Percentiles rank a stretch among this genome's conserved stretches.
phyloP scores from a whole-genome alignment of 2,113 vertebrate species.

The Fregetta grallaria region DNA sequence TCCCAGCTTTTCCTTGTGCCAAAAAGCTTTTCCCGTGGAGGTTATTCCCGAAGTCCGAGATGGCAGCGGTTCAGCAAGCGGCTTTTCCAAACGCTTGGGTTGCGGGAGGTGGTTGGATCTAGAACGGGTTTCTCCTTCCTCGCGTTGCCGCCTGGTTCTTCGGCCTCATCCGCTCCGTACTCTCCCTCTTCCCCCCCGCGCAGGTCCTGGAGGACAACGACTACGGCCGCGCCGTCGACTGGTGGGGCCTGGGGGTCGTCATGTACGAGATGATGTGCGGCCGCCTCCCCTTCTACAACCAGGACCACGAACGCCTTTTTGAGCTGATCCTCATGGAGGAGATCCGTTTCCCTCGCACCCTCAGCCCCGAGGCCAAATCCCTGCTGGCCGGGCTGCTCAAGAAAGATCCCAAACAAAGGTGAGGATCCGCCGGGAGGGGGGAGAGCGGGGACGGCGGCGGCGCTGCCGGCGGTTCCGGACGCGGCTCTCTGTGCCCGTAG shows the following conservation, averaged over 20 bases:
- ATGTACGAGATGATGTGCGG: slow-evolving; percentile 98
- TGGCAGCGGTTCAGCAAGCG: neutral
- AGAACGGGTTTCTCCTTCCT: neutral
- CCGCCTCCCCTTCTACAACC: slow-evolving; percentile 93
- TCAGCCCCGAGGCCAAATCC: slow-evolving; percentile 83
- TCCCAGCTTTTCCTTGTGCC: neutral
- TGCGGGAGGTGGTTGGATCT: too few species aligned
- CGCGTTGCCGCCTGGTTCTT: rapidly evolving
- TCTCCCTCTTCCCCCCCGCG: neutral
- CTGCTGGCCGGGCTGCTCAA: slow-evolving; percentile 88
- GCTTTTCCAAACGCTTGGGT: neutral
- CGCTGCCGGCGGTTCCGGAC: rapidly evolving
- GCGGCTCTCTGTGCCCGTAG: slow-evolving; percentile 58
- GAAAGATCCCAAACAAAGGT: slow-evolving; percentile 92
- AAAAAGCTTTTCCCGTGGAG: neutral
- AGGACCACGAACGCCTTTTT: slow-evolving; percentile 93
- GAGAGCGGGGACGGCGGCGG: rapidly evolving
- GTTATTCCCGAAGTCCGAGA: too few species aligned
- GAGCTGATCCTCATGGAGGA: slow-evolving; percentile 96
- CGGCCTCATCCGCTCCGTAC: rapidly evolving
- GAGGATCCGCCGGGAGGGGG: neutral
- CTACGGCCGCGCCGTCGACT: slow-evolving; percentile 90
- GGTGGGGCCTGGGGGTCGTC: slow-evolving; percentile 94
- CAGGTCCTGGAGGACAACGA: slow-evolving; percentile 94
- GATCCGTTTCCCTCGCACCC: slow-evolving; percentile 88